These are phyloP conservation scores for Anarrhichthys ocellatus DNA, from an alignment of 2,113 vertebrate genomes.

Conservation along the genomic window DNA sequence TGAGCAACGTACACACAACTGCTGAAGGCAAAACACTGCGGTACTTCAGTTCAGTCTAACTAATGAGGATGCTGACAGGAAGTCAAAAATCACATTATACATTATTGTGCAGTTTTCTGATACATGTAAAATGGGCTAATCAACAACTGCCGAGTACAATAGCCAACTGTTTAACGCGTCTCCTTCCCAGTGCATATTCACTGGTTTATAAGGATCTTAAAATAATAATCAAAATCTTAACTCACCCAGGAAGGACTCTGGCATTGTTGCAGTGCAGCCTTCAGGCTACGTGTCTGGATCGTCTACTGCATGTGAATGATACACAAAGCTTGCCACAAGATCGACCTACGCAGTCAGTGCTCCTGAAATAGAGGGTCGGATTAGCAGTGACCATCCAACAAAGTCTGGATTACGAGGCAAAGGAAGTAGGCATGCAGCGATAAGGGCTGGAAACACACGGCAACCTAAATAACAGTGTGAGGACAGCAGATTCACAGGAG, in stretches of 20 bases:
- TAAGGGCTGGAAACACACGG: constrained; percentile 1
- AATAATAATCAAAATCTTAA: background rate
- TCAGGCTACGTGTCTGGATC: constrained; percentile 82
- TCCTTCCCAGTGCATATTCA: background rate
- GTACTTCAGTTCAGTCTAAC: background rate
- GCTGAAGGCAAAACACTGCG: background rate
- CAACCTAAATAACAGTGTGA: constrained; percentile 1
- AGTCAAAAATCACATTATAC: background rate
- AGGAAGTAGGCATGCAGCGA: background rate
- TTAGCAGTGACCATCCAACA: constrained; percentile 78
- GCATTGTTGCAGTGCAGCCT: constrained; percentile 85
- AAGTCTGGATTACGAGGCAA: constrained; percentile 68
- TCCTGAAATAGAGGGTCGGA: constrained; percentile 87
- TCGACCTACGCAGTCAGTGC: constrained; percentile 81
- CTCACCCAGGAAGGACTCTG: constrained; percentile 88
- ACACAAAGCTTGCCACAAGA: constrained; percentile 65
- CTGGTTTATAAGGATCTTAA: background rate
- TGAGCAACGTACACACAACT: constrained; percentile 2
- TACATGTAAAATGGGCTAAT: background rate
- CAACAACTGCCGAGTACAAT: background rate
- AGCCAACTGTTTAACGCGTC: background rate
- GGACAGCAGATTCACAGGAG: background rate
- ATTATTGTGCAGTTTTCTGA: background rate
- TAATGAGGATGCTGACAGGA: background rate
- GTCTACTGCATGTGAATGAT: constrained; percentile 71